A percentile compares a stretch with the other conserved stretches of the same genome.
These are phyloP conservation scores for Conus ventricosus DNA, from an alignment of 1,140 invertebrate genomes.

Conservation along the genomic window DNA sequence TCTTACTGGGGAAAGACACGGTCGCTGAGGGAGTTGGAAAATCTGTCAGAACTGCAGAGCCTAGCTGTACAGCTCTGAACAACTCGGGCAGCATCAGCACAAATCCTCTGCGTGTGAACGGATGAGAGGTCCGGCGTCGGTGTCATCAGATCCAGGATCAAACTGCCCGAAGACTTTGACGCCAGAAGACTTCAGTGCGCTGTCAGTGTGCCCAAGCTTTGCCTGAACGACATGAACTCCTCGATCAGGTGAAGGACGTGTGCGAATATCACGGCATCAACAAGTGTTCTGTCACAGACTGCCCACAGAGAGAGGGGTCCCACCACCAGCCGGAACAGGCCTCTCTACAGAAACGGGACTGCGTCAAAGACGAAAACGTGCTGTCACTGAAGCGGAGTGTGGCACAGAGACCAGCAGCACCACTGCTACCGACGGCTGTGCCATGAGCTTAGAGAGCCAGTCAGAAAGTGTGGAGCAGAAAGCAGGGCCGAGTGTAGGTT, in stretches of 20 bases:
- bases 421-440: no score
- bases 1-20: no score
- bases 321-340: background rate
- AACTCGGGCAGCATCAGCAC: no score
- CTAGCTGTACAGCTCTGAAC: no score
- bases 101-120: background rate
- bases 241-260: background rate
- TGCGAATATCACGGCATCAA: background rate
- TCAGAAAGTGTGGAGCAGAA: background rate
- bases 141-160: background rate
- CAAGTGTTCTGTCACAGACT: background rate
- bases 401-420: no score
- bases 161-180: background rate
- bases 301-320: background rate
- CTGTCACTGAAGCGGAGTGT: no score
- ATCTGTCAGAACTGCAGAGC: no score
- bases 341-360: no score
- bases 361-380: no score
- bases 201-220: background rate
- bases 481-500: background rate
- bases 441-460: background rate
- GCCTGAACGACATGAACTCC: background rate
- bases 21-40: no score
- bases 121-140: background rate
- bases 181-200: background rate